Conservation (phyloP, 2,113 vertebrate species). For the Pomatorhinus ruficollis region DNA sequence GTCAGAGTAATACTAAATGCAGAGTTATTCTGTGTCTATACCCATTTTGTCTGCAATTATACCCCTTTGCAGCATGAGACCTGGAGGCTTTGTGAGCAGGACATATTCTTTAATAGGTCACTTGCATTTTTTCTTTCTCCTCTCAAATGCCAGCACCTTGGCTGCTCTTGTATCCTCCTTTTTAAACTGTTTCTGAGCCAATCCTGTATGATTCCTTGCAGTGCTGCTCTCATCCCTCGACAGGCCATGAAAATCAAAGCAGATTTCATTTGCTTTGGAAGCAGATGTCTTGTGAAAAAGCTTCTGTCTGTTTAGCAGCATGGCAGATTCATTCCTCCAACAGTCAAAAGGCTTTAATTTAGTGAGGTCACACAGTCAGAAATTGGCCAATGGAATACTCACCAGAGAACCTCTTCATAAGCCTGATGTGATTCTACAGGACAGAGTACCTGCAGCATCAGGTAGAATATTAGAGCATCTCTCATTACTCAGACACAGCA, state of each 20-base stretch:
- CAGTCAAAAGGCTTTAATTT: constrained; percentile 13
- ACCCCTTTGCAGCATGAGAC: neutral
- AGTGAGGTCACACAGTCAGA: neutral
- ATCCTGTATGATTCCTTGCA: neutral
- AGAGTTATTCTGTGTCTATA: neutral
- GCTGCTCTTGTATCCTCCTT: neutral
- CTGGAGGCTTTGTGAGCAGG: neutral
- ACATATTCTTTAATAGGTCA: neutral
- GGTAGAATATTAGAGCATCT: neutral
- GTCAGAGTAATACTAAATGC: neutral
- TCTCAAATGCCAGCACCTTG: neutral
- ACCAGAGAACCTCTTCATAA: neutral
- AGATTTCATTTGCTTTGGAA: constrained; percentile 17
- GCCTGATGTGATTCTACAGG: neutral
- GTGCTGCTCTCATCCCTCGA: neutral
- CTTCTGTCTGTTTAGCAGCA: constrained; percentile 9
- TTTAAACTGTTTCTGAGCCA: neutral
- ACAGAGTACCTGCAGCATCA: neutral
- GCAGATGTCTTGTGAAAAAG: neutral
- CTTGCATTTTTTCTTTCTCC: neutral
- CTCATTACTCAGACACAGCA: neutral
- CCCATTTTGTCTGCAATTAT: neutral
- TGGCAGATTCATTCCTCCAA: neutral
- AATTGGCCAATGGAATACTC: neutral
- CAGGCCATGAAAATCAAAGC: constrained; percentile 25